Evolutionary conservation across 2,797 vertebrate genomes (phyloP).

Genomic region (Gila robusta): DNA sequence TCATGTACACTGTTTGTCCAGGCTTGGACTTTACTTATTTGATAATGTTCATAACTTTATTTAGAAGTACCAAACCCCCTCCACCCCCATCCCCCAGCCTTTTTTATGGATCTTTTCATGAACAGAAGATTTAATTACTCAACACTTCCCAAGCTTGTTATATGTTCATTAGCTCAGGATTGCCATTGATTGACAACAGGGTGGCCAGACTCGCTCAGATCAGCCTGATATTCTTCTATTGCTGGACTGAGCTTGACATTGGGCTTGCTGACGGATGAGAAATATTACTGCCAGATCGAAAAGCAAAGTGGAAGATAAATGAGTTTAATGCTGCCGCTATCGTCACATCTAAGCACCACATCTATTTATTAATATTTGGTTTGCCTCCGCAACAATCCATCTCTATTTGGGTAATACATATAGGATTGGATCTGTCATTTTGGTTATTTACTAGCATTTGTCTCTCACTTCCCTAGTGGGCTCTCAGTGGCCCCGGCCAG

Average conservation of each 20-base stretch:
- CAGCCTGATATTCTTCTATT: slow-evolving; percentile 79
- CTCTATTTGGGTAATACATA: slow-evolving; percentile 77
- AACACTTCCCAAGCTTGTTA: slow-evolving; percentile 69
- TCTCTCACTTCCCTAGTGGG: slow-evolving; percentile 70
- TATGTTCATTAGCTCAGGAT: slow-evolving; percentile 71
- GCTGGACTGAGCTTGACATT: slow-evolving; percentile 77
- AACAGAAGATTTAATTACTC: slow-evolving; percentile 74
- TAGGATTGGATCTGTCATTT: slow-evolving; percentile 83
- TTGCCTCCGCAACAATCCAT: slow-evolving; percentile 76
- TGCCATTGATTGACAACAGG: slow-evolving; percentile 83
- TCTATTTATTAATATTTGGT: slow-evolving; percentile 84
- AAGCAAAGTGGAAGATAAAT: slow-evolving; percentile 82
- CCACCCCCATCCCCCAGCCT: slow-evolving; percentile 2
- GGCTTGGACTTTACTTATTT: background rate
- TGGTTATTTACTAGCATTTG: slow-evolving; percentile 79
- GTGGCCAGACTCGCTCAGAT: slow-evolving; percentile 71
- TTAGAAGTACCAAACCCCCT: background rate
- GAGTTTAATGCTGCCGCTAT: slow-evolving; percentile 74
- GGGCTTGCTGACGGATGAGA: slow-evolving; percentile 85
- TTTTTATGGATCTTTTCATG: slow-evolving; percentile 50
- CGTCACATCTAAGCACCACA: slow-evolving; percentile 78
- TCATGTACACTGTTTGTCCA: background rate
- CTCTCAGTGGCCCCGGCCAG: slow-evolving; percentile 57
- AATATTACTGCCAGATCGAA: slow-evolving; percentile 79
- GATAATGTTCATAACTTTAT: background rate